Percentiles rank a stretch among this genome's conserved stretches.
phyloP scores from a whole-genome alignment of 2,113 vertebrate genomes.

The Prolemur simus region DNA sequence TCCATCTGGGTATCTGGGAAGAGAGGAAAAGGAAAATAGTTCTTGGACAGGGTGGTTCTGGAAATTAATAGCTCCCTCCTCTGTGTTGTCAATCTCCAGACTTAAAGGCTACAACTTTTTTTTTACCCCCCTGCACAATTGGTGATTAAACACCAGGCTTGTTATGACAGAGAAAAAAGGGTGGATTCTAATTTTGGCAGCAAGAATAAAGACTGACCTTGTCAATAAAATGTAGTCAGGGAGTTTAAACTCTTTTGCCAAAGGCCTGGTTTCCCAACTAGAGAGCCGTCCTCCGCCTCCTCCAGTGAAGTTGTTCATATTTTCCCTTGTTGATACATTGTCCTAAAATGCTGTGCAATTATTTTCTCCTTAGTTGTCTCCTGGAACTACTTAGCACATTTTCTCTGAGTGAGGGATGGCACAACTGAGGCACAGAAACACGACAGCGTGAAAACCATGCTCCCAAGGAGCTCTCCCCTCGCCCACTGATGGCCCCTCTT shows the following conservation, averaged over 20 bases:
- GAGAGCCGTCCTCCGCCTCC: neutral
- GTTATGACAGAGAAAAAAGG: constrained; percentile 54
- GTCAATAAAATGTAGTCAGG: constrained; percentile 32
- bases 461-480: neutral
- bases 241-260: neutral
- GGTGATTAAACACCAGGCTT: constrained; percentile 58
- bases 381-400: neutral
- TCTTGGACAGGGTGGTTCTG: neutral
- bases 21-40: constrained; percentile 60
- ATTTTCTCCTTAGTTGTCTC: neutral
- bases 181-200: constrained; percentile 8
- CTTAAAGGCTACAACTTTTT: constrained; percentile 30
- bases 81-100: neutral
- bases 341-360: neutral
- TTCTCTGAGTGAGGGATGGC: neutral
- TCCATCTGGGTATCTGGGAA: constrained; percentile 49
- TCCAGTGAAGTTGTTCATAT: neutral
- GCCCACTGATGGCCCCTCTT: rapidly evolving
- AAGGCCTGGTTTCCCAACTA: neutral
- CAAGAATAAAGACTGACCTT: constrained; percentile 8
- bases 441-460: neutral
- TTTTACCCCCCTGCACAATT: neutral
- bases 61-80: neutral
- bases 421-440: neutral
- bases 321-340: neutral